Percentiles rank a stretch among this genome's conserved stretches.
phyloP scores from a whole-genome alignment of 2,797 vertebrate species.

The Typhlichthys eigenmanni region DNA sequence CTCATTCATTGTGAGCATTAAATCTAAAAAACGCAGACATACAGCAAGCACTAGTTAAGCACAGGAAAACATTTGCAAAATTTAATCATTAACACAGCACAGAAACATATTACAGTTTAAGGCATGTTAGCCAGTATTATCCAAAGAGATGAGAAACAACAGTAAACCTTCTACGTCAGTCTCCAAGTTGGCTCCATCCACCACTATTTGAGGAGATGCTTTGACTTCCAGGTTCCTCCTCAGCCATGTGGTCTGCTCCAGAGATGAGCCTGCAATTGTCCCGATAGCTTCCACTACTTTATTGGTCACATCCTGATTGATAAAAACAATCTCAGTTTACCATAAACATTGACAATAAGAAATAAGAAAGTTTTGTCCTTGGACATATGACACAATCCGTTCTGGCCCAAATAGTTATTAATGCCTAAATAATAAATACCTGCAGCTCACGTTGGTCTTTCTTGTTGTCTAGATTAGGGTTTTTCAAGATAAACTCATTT shows the following conservation, averaged over 20 bases:
- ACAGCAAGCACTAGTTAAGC: background rate
- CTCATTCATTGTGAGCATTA: slow-evolving; percentile 94
- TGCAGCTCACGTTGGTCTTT: slow-evolving; percentile 98
- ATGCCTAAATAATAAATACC: slow-evolving; percentile 71
- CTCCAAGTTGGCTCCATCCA: slow-evolving; percentile 90
- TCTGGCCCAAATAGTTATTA: background rate
- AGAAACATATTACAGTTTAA: background rate
- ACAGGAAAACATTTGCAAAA: background rate
- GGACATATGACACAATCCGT: background rate
- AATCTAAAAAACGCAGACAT: slow-evolving; percentile 79
- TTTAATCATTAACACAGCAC: background rate
- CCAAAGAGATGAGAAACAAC: background rate
- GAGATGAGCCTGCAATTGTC: slow-evolving; percentile 93
- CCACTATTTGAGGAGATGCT: slow-evolving; percentile 93
- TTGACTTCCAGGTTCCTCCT: slow-evolving; percentile 97
- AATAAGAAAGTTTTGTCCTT: background rate
- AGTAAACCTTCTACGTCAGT: slow-evolving; percentile 90
- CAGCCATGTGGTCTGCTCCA: slow-evolving; percentile 98
- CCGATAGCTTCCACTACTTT: slow-evolving; percentile 97
- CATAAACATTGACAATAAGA: too few species aligned
- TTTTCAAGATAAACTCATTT: slow-evolving; percentile 99
- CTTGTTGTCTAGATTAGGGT: slow-evolving; percentile 95
- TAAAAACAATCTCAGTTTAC: background rate
- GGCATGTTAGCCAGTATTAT: too few species aligned
- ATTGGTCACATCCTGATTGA: slow-evolving; percentile 90